A percentile compares a stretch with the other conserved stretches of the same genome.
Conservation (phyloP, 2,113 vertebrate genomes). For the Apodemus sylvaticus region DNA sequence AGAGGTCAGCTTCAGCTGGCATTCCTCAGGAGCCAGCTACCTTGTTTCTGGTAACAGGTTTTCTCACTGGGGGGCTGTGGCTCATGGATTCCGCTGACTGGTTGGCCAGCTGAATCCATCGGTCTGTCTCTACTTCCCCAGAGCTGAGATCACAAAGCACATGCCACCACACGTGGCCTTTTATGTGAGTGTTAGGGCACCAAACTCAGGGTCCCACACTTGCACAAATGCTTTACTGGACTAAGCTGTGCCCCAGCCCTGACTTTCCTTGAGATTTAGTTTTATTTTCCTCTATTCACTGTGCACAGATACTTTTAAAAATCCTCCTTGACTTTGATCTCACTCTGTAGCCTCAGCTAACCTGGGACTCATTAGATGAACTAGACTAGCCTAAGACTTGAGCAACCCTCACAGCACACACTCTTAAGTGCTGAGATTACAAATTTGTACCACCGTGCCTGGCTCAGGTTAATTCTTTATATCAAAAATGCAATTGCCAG, state of each 20-base stretch:
- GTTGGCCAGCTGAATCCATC: neutral
- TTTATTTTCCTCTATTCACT: neutral
- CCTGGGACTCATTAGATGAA: neutral
- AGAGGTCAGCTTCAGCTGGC: neutral
- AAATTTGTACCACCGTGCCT: neutral
- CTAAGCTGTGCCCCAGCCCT: neutral
- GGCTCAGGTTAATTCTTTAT: neutral
- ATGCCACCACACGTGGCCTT: neutral
- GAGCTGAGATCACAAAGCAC: neutral
- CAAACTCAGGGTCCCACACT: neutral
- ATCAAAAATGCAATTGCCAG: neutral
- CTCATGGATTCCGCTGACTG: neutral
- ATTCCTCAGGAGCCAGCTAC: neutral
- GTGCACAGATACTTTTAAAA: neutral
- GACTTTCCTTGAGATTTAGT: neutral
- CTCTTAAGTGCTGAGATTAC: neutral
- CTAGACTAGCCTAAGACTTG: neutral
- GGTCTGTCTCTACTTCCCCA: neutral
- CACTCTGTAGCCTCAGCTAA: neutral
- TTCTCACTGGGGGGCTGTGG: neutral
- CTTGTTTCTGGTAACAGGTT: neutral
- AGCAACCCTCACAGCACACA: neutral
- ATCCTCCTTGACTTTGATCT: neutral
- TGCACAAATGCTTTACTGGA: neutral
- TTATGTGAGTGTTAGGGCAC: neutral